Conservation (phyloP, 2,113 vertebrate genomes). For the Hirundichthys speculiger region DNA sequence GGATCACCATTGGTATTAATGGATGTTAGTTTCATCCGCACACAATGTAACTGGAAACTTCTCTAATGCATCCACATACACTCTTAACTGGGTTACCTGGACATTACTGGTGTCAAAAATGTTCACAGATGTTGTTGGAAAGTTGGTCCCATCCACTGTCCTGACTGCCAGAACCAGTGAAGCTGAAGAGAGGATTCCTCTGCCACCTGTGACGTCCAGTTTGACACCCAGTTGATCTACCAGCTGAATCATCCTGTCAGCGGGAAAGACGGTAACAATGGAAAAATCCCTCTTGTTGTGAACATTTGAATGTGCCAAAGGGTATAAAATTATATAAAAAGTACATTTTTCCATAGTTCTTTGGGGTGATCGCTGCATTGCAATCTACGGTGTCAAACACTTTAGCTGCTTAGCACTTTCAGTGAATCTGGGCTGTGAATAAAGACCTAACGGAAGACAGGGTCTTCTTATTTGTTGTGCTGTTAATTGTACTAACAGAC, state of each 20-base stretch:
- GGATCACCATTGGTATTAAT: neutral
- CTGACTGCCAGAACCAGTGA: conserved; percentile 87
- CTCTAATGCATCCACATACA: neutral
- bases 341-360: too few species aligned
- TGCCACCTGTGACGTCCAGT: conserved; percentile 75
- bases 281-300: neutral
- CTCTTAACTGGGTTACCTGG: conserved; percentile 46
- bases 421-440: too few species aligned
- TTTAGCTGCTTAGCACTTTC: too few species aligned
- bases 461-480: conserved; percentile 4
- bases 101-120: conserved; percentile 77
- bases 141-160: conserved; percentile 80
- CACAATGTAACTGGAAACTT: neutral
- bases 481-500: too few species aligned
- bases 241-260: conserved; percentile 83
- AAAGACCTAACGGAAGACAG: too few species aligned
- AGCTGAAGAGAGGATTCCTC: conserved; percentile 73
- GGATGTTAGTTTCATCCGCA: neutral
- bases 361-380: too few species aligned
- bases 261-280: conserved; percentile 5
- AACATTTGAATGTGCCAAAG: too few species aligned
- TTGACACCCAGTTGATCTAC: conserved; percentile 88
- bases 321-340: too few species aligned
- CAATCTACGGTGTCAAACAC: too few species aligned
- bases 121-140: conserved; percentile 80